Conservation (phyloP, 2,797 vertebrate genomes). For the Brachymystax lenok region DNA sequence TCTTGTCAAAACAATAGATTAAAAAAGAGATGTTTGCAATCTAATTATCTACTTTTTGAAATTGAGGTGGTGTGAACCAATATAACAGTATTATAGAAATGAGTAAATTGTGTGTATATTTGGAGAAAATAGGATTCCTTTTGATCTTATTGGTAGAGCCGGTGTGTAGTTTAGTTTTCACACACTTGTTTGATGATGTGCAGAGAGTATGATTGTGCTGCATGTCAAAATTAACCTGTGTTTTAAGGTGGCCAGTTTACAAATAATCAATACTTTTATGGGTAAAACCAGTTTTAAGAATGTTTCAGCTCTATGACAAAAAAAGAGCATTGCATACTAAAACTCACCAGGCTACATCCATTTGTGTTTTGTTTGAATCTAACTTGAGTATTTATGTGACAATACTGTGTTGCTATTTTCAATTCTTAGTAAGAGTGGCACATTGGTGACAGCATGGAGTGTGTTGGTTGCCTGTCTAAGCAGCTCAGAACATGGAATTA, state of each 20-base stretch:
- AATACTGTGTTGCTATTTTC: constrained; percentile 29
- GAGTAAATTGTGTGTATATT: constrained; percentile 80
- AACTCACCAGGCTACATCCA: constrained; percentile 59
- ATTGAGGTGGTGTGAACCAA: constrained; percentile 75
- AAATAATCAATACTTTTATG: constrained; percentile 72
- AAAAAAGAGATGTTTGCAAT: constrained; percentile 78
- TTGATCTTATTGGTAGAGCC: constrained; percentile 78
- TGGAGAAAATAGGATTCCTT: constrained; percentile 79
- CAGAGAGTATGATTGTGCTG: constrained; percentile 83
- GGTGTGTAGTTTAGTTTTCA: constrained; percentile 81
- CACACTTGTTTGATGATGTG: constrained; percentile 81
- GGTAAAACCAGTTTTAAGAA: constrained; percentile 68
- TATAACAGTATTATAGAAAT: constrained; percentile 82
- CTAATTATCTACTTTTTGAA: constrained; percentile 78
- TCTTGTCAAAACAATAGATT: constrained; percentile 72
- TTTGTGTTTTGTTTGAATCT: constrained; percentile 62
- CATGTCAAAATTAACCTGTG: constrained; percentile 82
- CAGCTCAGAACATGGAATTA: constrained; percentile 65
- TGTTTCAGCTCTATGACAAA: constrained; percentile 58
- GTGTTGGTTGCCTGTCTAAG: constrained; percentile 66
- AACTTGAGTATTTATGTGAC: constrained; percentile 11
- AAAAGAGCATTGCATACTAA: constrained; percentile 51
- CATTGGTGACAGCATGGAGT: constrained; percentile 70
- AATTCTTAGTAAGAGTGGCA: constrained; percentile 67
- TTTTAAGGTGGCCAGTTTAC: constrained; percentile 81